Conservation (phyloP, 1,140 invertebrate genomes). For the Eriosoma lanigerum region DNA sequence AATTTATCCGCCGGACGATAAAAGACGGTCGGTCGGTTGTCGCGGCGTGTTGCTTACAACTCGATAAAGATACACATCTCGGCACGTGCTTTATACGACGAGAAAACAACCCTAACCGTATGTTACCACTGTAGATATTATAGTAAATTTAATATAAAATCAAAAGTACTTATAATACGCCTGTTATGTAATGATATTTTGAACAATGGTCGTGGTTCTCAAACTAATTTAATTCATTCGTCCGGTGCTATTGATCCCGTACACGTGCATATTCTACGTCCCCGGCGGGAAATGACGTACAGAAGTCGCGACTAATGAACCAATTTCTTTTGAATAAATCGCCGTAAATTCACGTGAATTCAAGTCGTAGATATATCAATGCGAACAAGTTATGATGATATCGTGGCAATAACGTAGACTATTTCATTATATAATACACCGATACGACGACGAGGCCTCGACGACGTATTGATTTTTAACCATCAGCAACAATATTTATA, state of each 20-base stretch:
- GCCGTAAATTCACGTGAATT: not conserved
- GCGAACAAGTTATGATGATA: not conserved
- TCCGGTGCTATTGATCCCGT: not conserved
- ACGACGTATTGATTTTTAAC: not conserved
- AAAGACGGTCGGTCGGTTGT: not conserved
- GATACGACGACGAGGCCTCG: not conserved
- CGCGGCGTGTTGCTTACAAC: not conserved
- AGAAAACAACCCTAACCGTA: not conserved
- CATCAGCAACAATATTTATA: no score
- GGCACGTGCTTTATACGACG: not conserved
- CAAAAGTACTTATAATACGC: no score
- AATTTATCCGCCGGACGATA: not conserved
- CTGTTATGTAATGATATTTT: no score
- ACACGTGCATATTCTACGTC: not conserved
- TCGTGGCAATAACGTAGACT: not conserved
- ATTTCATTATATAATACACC: not conserved
- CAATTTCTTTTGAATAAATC: slow-evolving; percentile 14
- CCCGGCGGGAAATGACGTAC: no score
- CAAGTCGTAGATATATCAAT: not conserved
- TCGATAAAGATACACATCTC: slow-evolving; percentile 7
- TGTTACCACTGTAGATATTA: no score
- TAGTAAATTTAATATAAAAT: no score
- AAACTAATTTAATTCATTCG: no score
- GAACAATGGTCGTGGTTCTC: not conserved
- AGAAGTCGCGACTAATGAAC: slow-evolving; percentile 26